A percentile compares a stretch with the other conserved stretches of the same genome.
These are phyloP conservation scores for Sterrhoptilus dennistouni DNA, from an alignment of 2,113 vertebrate genomes.

Conservation along the genomic window DNA sequence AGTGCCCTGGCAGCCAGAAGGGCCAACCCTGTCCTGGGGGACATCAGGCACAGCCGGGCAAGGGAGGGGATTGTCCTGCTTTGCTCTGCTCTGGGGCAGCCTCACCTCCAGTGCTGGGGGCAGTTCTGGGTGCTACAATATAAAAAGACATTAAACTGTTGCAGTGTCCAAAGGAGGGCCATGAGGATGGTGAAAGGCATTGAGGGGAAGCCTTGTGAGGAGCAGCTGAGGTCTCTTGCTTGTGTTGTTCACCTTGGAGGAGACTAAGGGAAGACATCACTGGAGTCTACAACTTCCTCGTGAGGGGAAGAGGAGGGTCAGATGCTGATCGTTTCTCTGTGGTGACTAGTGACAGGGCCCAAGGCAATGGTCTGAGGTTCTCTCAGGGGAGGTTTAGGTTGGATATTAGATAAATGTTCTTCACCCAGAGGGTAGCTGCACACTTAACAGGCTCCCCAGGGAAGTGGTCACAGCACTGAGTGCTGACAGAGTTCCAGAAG, in stretches of 20 bases:
- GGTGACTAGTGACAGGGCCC: neutral
- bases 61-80: neutral
- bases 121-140: neutral
- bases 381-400: neutral
- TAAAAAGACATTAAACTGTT: neutral
- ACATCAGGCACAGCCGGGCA: rapidly evolving
- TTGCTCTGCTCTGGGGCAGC: rapidly evolving
- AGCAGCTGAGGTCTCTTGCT: neutral
- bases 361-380: neutral
- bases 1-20: neutral
- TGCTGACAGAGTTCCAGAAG: neutral
- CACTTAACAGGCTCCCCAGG: neutral
- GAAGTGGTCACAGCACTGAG: neutral
- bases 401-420: neutral
- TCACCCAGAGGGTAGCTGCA: neutral
- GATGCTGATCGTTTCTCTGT: neutral
- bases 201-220: rapidly evolving
- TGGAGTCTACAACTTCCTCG: neutral
- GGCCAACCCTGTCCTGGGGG: neutral
- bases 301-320: neutral
- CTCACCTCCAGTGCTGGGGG: rapidly evolving
- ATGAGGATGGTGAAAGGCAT: neutral
- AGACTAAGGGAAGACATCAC: neutral
- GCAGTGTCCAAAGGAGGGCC: neutral
- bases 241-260: neutral